Percentiles rank a stretch among this genome's conserved stretches.
Evolutionary conservation across 2,797 vertebrate species (phyloP).

Genomic region (Phrynocephalus guinanensis): DNA sequence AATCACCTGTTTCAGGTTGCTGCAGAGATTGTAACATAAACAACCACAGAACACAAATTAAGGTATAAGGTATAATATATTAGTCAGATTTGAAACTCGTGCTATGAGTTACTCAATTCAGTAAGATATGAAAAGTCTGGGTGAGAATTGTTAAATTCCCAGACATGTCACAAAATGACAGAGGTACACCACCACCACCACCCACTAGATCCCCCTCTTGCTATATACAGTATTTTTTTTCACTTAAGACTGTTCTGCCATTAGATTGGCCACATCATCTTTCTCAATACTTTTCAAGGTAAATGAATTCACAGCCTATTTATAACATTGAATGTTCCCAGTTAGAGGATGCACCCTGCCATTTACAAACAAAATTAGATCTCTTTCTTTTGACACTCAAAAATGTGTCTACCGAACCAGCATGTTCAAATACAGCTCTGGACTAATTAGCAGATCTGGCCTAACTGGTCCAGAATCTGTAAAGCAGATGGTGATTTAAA

Average conservation of each 20-base stretch:
- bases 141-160: constrained; percentile 53
- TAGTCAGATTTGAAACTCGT: constrained; percentile 58
- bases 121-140: constrained; percentile 53
- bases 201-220: too few species aligned
- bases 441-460: constrained; percentile 20
- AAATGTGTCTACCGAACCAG: not conserved
- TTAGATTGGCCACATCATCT: constrained; percentile 31
- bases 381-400: constrained; percentile 10
- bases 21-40: constrained; percentile 22
- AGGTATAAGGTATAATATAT: constrained; percentile 9
- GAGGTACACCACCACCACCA: too few species aligned
- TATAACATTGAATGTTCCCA: constrained; percentile 51
- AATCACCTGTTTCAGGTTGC: constrained; percentile 38
- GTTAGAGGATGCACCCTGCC: constrained; percentile 40
- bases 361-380: constrained; percentile 46
- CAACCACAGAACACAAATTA: constrained; percentile 48
- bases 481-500: not conserved
- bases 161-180: constrained; percentile 43
- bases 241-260: constrained; percentile 30
- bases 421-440: not conserved
- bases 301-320: constrained; percentile 31
- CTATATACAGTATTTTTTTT: constrained; percentile 8
- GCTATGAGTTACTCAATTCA: constrained; percentile 61
- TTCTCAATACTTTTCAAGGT: constrained; percentile 25
- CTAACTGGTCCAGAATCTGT: constrained; percentile 1